Evolutionary conservation across 1,140 invertebrate genomes (phyloP), one percentile per base, ranked within the genome.

Genomic region (Drosophila sproati): DNA sequence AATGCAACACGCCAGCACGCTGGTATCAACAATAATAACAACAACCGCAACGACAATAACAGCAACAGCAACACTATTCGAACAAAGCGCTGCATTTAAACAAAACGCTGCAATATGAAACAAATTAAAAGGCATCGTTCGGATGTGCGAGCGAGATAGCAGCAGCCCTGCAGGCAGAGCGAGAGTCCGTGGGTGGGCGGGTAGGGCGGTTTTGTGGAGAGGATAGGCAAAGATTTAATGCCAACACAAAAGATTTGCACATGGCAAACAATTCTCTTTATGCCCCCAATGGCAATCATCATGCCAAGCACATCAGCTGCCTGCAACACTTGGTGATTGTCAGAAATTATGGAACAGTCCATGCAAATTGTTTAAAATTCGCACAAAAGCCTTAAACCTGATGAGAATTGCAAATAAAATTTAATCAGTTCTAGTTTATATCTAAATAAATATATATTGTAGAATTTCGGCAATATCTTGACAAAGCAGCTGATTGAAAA

Each of bases 81-180:
- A 86, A 88, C 78, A 79, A 81, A 82, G 85, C 70, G 52, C 63
- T 73, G 68, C 73, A 78, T 89, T 89, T 88, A 78, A 89, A 88
- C 85, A 88, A 88, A 88, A 89, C 80, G 80, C 73, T 75, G 77
- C 83, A 83, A 89, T 89, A 83, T 78, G 77, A 88, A 83, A 83
- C 85, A 77, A 89, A 88, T 88, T 88, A 89, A 83, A 89, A 83
- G 67, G 77, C 79, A 88, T 35, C 56, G 56, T 47, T 35, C 47
- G 31, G 8, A 35, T 43, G 62, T 57, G 62, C 7, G 34, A 66
- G 43, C 52, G 61, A 70, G 48, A 70, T 3, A 6, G 28, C n/a
- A 20, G 3, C 10, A 45, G 28, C 31, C 54, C 10, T n/a, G 10
- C 54, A 37, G 20, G 6, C 7, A 31, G 45, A 0, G 29, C n/a